These are phyloP conservation scores for Phaetusa simplex DNA, from an alignment of 2,113 vertebrate species.

Conservation along the genomic window DNA sequence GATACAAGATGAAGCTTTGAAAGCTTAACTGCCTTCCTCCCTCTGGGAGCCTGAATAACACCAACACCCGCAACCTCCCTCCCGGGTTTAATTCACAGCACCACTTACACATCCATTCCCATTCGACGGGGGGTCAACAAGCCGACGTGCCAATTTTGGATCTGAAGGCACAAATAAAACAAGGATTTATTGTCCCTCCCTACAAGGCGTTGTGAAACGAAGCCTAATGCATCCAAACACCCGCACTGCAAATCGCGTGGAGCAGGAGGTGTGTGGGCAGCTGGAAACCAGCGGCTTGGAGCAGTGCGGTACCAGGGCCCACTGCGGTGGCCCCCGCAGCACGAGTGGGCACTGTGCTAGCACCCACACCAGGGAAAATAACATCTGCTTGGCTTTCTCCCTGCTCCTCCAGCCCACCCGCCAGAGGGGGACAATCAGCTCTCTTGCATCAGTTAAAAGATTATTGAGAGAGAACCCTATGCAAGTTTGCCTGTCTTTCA, in stretches of 20 bases:
- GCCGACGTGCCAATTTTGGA: background rate
- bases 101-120: background rate
- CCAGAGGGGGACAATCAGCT: background rate
- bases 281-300: fast-evolving
- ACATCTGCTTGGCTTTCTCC: background rate
- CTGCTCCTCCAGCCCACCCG: background rate
- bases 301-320: fast-evolving
- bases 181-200: background rate
- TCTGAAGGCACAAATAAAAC: conserved; percentile 10
- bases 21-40: background rate
- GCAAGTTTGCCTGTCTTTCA: background rate
- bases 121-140: background rate
- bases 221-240: background rate
- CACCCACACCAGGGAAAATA: fast-evolving
- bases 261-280: background rate
- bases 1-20: background rate
- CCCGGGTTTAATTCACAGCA: background rate
- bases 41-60: background rate
- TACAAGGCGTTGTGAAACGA: background rate
- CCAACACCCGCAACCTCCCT: background rate
- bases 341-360: fast-evolving
- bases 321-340: fast-evolving
- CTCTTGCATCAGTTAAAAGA: background rate
- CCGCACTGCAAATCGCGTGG: background rate
- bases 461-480: background rate